Conservation (phyloP, 2,113 vertebrate species). For the Grus americana region DNA sequence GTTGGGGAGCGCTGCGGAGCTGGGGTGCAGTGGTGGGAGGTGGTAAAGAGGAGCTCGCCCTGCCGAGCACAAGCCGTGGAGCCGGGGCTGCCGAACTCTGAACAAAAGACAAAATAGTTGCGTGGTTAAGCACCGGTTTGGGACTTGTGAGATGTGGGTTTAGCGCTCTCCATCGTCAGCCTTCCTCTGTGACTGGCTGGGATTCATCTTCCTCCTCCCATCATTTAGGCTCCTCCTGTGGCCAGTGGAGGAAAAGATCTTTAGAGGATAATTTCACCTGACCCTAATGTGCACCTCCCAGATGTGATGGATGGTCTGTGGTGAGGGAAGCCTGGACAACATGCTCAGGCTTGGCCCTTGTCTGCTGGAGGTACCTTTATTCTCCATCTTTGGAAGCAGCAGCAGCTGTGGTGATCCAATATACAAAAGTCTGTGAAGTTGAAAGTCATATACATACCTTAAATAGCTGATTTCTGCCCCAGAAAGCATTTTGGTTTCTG, state of each 20-base stretch:
- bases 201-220: not conserved
- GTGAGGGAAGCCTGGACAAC: not conserved
- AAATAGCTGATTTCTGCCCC: not conserved
- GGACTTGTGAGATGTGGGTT: not conserved
- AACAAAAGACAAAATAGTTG: not conserved
- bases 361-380: not conserved
- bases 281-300: not conserved
- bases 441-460: not conserved
- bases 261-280: not conserved
- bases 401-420: not conserved
- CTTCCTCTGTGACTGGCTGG: not conserved
- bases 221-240: not conserved
- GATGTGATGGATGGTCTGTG: not conserved
- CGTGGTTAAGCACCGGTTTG: rapidly evolving
- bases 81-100: not conserved
- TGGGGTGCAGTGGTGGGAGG: not conserved
- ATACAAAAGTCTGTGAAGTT: not conserved
- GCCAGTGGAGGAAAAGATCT: not conserved
- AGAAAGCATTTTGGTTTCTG: not conserved
- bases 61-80: not conserved
- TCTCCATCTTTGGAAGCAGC: not conserved
- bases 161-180: rapidly evolving
- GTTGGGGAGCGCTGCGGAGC: rapidly evolving
- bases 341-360: not conserved
- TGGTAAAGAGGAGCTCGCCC: not conserved